A percentile compares a stretch with the other conserved stretches of the same genome.
phyloP scores from a whole-genome alignment of 2,888 invertebrate species.

The Panorpa germanica region DNA sequence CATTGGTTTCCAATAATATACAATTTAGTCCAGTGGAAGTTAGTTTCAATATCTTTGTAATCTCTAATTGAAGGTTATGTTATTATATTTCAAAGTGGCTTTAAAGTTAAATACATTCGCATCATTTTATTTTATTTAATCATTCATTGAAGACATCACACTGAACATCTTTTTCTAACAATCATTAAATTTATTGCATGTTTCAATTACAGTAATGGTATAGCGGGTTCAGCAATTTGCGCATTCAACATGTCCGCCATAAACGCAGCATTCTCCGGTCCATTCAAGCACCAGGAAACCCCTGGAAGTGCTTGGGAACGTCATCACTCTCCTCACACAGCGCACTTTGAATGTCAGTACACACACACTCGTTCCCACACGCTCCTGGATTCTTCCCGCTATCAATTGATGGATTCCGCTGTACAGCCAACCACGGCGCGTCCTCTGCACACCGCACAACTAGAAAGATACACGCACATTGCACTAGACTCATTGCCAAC shows the following conservation, averaged over 20 bases:
- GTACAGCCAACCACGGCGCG: conserved; percentile 49
- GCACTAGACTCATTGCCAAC: conserved; percentile 66
- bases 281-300: conserved; percentile 68
- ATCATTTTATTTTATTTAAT: too few species aligned
- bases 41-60: too few species aligned
- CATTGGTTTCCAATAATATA: conserved; percentile 1
- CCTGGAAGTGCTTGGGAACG: conserved; percentile 62
- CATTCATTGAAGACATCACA: too few species aligned
- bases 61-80: too few species aligned
- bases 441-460: conserved; percentile 49
- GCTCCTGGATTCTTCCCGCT: conserved; percentile 46
- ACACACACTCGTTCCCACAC: conserved; percentile 20
- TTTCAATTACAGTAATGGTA: conserved; percentile 44
- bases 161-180: background rate
- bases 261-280: conserved; percentile 61
- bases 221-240: conserved; percentile 83
- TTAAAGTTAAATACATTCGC: too few species aligned
- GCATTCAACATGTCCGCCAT: conserved; percentile 73
- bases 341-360: conserved; percentile 40
- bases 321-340: conserved; percentile 30
- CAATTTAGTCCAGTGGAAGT: too few species aligned
- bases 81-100: too few species aligned
- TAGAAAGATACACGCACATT: conserved; percentile 57
- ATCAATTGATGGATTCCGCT: conserved; percentile 76
- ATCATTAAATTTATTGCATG: conserved; percentile 2